phyloP scores from a whole-genome alignment of 1,140 invertebrate species.

The Neuroterus valhalla region DNA sequence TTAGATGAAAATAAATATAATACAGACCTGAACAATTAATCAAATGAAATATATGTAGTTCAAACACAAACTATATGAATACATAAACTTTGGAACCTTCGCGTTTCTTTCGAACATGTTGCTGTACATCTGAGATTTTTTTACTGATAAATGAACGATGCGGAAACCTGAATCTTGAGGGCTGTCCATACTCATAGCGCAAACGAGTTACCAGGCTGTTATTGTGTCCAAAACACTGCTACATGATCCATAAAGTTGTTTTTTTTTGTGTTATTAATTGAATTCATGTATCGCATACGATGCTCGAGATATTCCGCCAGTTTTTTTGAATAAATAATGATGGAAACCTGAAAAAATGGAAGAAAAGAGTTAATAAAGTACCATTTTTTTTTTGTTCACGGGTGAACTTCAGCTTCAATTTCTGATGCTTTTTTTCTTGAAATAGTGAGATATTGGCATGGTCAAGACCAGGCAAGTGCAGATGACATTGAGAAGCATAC shows the following conservation, averaged over 20 bases:
- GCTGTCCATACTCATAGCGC: slow-evolving; percentile 1
- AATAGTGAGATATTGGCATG: too few relatives aligned
- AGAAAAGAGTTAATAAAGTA: slow-evolving; percentile 1
- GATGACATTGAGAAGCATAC: too few relatives aligned
- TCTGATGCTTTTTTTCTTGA: too few relatives aligned
- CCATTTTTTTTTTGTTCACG: neutral
- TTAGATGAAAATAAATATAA: too few relatives aligned
- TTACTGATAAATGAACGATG: slow-evolving; percentile 1
- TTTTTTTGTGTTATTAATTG: neutral
- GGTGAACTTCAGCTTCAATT: neutral
- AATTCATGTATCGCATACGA: neutral
- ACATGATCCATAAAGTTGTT: neutral
- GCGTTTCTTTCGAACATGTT: slow-evolving; percentile 10
- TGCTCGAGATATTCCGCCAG: neutral
- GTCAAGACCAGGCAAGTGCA: too few relatives aligned
- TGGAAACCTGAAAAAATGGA: slow-evolving; percentile 1
- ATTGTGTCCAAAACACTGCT: slow-evolving; percentile 6
- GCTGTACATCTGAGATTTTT: slow-evolving; percentile 9
- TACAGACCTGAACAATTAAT: too few relatives aligned
- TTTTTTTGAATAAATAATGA: neutral
- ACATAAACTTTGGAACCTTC: slow-evolving; percentile 11
- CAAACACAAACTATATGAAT: neutral
- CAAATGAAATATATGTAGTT: too few relatives aligned
- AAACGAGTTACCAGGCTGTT: slow-evolving; percentile 4
- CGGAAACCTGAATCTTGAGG: neutral